phyloP scores from a whole-genome alignment of 1,140 invertebrate species.

The Aphis gossypii region DNA sequence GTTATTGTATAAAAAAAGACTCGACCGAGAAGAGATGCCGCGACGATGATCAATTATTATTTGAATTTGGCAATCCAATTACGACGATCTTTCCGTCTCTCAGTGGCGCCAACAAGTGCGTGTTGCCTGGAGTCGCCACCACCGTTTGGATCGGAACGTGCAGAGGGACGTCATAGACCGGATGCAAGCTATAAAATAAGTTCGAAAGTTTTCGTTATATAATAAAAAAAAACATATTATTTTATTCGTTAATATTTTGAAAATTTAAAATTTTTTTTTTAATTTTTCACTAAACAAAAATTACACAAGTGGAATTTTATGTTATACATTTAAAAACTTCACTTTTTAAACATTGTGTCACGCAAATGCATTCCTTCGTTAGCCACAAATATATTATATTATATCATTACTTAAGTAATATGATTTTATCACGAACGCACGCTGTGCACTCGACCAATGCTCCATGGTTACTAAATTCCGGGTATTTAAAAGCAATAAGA shows the following conservation, averaged over 20 bases:
- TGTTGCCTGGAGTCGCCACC: conserved; percentile 69
- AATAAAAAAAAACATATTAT: neutral
- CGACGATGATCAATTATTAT: neutral
- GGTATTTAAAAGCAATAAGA: too few species aligned
- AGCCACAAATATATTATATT: too few species aligned
- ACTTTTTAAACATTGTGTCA: too few species aligned
- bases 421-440: too few species aligned
- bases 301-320: too few species aligned
- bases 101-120: conserved; percentile 70
- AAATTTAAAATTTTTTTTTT: too few species aligned
- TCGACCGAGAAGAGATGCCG: neutral
- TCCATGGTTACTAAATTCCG: too few species aligned
- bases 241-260: neutral
- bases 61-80: conserved; percentile 63
- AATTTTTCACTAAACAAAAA: too few species aligned
- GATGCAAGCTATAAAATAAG: conserved; percentile 64
- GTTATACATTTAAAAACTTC: too few species aligned
- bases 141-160: conserved; percentile 70
- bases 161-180: conserved; percentile 68
- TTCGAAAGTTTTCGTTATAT: neutral
- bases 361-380: too few species aligned
- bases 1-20: neutral
- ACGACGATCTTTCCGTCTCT: conserved; percentile 72
- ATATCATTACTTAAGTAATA: too few species aligned
- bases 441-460: too few species aligned